These are phyloP conservation scores for Nymphalis io DNA, from an alignment of 1,140 invertebrate species.

Conservation along the genomic window DNA sequence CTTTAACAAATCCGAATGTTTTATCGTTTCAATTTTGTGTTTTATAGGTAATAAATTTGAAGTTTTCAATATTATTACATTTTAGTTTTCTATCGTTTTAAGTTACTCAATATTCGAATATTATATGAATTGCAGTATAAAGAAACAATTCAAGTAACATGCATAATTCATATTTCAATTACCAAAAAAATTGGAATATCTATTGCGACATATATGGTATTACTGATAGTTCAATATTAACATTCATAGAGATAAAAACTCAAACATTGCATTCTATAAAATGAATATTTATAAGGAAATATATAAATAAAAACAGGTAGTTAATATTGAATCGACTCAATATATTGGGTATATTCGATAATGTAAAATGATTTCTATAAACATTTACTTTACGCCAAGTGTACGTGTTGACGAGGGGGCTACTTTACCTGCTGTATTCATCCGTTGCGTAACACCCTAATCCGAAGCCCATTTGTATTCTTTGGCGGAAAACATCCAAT, in stretches of 20 bases:
- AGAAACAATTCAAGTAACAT: background rate
- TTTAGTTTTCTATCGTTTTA: conserved; percentile 1
- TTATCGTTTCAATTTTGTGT: conserved; percentile 47
- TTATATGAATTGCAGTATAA: background rate
- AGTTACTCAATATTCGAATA: background rate
- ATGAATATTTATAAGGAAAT: no score
- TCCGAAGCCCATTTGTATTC: conserved; percentile 39
- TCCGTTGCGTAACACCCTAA: conserved; percentile 29
- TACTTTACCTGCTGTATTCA: conserved; percentile 33
- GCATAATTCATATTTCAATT: background rate
- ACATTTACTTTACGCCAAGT: background rate
- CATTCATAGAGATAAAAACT: no score
- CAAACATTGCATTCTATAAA: no score
- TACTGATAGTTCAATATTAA: no score
- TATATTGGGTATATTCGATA: no score
- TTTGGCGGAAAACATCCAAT: conserved; percentile 41
- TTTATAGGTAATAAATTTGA: conserved; percentile 40
- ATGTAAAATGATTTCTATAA: no score
- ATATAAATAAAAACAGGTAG: no score
- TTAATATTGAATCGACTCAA: no score
- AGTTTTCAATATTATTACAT: background rate
- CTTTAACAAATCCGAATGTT: conserved; percentile 37
- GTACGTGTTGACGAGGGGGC: conserved; percentile 23
- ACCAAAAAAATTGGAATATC: background rate
- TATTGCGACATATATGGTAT: no score